phyloP scores from a whole-genome alignment of 2,113 vertebrate species.

The Xiphophorus hellerii region DNA sequence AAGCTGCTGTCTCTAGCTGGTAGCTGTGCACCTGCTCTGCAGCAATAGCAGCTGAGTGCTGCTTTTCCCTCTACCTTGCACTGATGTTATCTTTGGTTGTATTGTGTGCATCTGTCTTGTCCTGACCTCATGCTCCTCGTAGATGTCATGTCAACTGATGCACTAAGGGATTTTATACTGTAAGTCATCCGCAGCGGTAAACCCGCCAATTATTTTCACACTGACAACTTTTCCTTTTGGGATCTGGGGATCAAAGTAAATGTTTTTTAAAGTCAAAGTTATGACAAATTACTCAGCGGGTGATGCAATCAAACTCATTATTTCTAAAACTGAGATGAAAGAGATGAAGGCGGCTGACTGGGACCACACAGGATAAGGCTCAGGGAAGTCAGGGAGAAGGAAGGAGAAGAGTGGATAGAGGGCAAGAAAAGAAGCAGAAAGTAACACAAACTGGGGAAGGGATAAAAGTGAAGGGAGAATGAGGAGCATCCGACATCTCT shows the following conservation, averaged over 20 bases:
- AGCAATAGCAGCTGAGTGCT: constrained; percentile 19
- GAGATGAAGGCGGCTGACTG: constrained; percentile 35
- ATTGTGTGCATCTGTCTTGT: background rate
- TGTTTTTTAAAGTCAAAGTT: constrained; percentile 45
- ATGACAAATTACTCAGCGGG: constrained; percentile 47
- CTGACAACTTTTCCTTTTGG: constrained; percentile 29
- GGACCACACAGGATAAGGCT: constrained; percentile 59
- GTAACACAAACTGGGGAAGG: background rate
- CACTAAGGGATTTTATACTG: constrained; percentile 13
- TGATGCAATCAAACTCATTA: constrained; percentile 70
- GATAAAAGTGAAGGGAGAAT: background rate
- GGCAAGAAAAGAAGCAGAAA: constrained; percentile 6
- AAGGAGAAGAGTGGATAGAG: constrained; percentile 31
- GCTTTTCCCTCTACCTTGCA: constrained; percentile 15
- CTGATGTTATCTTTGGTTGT: constrained; percentile 10
- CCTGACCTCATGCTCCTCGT: constrained; percentile 13
- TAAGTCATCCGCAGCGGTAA: constrained; percentile 6
- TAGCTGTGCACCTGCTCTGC: constrained; percentile 22
- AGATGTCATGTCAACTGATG: constrained; percentile 10
- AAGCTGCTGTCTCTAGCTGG: constrained; percentile 29
- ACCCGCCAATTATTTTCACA: constrained; percentile 9
- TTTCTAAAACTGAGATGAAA: constrained; percentile 63
- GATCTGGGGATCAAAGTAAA: constrained; percentile 47
- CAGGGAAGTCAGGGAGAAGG: constrained; percentile 37
- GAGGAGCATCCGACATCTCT: constrained; percentile 45